Evolutionary conservation across 2,113 vertebrate species (phyloP).

Genomic region (Dissostichus mawsoni): DNA sequence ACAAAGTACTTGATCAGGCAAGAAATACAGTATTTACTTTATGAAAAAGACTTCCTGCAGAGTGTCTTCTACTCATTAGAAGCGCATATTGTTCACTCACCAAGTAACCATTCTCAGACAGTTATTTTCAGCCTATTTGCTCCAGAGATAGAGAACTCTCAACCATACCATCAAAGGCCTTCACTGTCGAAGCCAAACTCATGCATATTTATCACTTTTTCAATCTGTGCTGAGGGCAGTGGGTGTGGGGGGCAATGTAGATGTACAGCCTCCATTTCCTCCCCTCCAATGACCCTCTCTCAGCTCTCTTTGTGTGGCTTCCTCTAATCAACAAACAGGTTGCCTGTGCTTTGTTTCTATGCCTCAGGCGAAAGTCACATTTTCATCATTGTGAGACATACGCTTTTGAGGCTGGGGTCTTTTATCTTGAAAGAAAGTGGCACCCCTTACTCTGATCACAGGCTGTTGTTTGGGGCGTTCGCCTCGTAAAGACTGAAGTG

Average conservation of each 20-base stretch:
- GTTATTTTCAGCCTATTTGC: conserved; percentile 73
- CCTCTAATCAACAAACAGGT: conserved; percentile 74
- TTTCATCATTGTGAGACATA: conserved; percentile 64
- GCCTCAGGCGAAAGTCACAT: conserved; percentile 74
- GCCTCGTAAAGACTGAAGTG: conserved; percentile 49
- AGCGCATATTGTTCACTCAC: conserved; percentile 48
- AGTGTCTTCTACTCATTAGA: conserved; percentile 56
- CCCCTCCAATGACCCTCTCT: conserved; percentile 65
- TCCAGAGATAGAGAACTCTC: conserved; percentile 66
- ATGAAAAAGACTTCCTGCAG: conserved; percentile 13
- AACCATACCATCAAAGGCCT: conserved; percentile 70
- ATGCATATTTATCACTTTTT: conserved; percentile 82
- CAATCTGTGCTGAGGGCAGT: conserved; percentile 69
- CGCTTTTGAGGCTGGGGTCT: conserved; percentile 54
- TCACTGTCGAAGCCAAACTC: conserved; percentile 67
- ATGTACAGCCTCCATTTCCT: conserved; percentile 61
- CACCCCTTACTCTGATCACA: conserved; percentile 56
- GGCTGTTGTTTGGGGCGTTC: conserved; percentile 38
- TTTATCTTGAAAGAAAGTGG: conserved; percentile 60
- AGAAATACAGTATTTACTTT: not conserved
- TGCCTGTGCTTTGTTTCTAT: conserved; percentile 36
- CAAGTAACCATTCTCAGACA: conserved; percentile 53
- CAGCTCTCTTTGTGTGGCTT: conserved; percentile 54
- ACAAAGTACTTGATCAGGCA: not conserved
- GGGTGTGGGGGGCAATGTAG: conserved; percentile 21